A percentile compares a stretch with the other conserved stretches of the same genome.
Conservation (phyloP, 2,797 vertebrate species). For the Nyctibius grandis region DNA sequence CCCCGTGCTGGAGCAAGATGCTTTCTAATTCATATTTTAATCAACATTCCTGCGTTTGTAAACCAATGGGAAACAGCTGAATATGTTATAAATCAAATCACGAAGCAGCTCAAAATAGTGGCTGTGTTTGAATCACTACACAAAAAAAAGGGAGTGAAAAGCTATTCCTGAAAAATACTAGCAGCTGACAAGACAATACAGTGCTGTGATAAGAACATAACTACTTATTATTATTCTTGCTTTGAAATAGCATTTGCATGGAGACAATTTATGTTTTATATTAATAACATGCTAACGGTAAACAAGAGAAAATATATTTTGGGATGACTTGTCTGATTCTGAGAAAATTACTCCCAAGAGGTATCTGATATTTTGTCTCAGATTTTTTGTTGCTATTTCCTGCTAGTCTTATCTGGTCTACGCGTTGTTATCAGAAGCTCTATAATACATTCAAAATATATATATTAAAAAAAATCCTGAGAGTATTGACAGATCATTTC, state of each 20-base stretch:
- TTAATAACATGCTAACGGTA: conserved; percentile 39
- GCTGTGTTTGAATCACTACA: conserved; percentile 19
- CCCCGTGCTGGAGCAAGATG: neutral
- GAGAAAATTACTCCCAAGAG: neutral
- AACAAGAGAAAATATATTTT: conserved; percentile 40
- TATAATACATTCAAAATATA: neutral
- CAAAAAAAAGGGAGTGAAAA: conserved; percentile 24
- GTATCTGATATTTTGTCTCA: conserved; percentile 8
- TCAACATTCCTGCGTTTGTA: neutral
- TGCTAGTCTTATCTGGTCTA: neutral
- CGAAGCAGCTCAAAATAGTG: conserved; percentile 26
- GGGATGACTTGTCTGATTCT: conserved; percentile 15
- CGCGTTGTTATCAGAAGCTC: neutral
- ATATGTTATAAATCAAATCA: conserved; percentile 49
- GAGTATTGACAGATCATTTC: neutral
- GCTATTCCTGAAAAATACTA: neutral
- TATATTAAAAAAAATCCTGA: neutral
- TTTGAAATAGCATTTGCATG: conserved; percentile 40
- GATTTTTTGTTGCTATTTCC: neutral
- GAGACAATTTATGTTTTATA: conserved; percentile 27
- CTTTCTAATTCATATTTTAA: neutral
- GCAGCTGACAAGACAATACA: conserved; percentile 37
- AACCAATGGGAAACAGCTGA: neutral
- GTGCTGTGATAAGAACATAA: conserved; percentile 25
- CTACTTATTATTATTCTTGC: conserved; percentile 32